Conservation (phyloP, 37 sponge, comb jelly and placozoan species). For the Ianthella basta region DNA sequence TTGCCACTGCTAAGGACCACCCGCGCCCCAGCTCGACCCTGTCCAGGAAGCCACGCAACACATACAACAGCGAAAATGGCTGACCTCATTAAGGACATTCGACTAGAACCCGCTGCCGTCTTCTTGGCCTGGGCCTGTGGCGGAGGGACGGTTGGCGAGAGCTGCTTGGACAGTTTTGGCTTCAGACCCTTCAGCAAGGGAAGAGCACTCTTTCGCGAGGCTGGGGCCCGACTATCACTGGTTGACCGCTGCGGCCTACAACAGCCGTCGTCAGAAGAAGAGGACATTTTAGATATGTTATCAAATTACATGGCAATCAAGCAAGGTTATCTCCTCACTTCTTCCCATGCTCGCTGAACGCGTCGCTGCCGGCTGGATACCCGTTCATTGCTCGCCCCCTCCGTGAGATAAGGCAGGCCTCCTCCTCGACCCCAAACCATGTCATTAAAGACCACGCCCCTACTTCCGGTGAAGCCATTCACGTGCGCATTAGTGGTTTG, state of each 20-base stretch:
- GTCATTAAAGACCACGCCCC: constrained; percentile 10
- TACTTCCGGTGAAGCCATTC: constrained; percentile 4
- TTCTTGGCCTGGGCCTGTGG: not conserved
- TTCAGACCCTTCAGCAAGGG: constrained; percentile 21
- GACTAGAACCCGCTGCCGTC: not conserved
- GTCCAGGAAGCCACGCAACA: no score
- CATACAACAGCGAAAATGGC: constrained; percentile 21
- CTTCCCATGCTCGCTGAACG: not conserved
- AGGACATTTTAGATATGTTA: not conserved
- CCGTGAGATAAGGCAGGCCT: no score
- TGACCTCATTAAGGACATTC: constrained; percentile 25
- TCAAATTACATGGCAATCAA: not conserved
- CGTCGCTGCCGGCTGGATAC: not conserved
- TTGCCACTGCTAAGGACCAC: no score
- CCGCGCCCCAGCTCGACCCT: no score
- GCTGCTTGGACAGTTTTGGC: not conserved
- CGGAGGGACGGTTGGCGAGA: not conserved
- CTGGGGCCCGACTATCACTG: no score
- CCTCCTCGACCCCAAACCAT: no score
- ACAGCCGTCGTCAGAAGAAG: no score
- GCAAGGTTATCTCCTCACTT: not conserved
- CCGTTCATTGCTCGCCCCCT: constrained; percentile 16
- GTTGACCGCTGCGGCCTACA: no score
- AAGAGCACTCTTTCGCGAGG: constrained; percentile 18
- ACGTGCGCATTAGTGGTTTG: not conserved